These are phyloP conservation scores for Cryptus viduatorius DNA, from an alignment of 2,888 invertebrate species.

Conservation along the genomic window DNA sequence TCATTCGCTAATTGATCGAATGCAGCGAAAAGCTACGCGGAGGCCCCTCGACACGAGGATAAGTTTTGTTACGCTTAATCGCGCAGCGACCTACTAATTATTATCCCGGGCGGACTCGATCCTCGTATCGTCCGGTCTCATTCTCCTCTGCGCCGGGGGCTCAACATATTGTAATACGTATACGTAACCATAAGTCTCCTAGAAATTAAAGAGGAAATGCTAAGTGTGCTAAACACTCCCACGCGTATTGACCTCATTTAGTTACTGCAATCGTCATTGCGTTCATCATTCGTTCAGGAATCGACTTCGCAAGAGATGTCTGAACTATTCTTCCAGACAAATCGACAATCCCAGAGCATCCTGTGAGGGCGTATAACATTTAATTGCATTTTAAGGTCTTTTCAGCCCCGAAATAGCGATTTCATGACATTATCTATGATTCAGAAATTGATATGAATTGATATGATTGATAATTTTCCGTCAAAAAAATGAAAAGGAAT, in stretches of 20 bases:
- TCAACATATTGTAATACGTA: conserved; percentile 22
- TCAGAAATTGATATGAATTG: too few species aligned
- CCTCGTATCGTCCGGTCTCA: conserved; percentile 53
- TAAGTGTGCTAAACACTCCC: conserved; percentile 53
- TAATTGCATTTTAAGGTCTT: too few species aligned
- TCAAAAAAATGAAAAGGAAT: too few species aligned
- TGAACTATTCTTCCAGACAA: conserved; percentile 27
- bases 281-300: conserved; percentile 2
- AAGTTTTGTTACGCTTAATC: conserved; percentile 78
- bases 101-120: conserved; percentile 67
- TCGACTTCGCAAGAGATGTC: conserved; percentile 24
- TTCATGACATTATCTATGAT: too few species aligned
- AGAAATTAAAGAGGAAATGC: conserved; percentile 59
- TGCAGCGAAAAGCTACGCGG: conserved; percentile 12
- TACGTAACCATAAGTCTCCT: conserved; percentile 45
- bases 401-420: too few species aligned
- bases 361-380: too few species aligned
- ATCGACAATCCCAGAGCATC: neutral
- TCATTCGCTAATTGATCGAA: conserved; percentile 70
- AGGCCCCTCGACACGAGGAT: conserved; percentile 59
- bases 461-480: too few species aligned
- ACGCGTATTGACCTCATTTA: conserved; percentile 52
- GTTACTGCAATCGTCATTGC: conserved; percentile 14
- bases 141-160: conserved; percentile 37
- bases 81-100: conserved; percentile 79